Percentiles rank a stretch among this genome's conserved stretches.
Evolutionary conservation across 2,888 invertebrate species (phyloP).

Genomic region (Diarsia brunnea): DNA sequence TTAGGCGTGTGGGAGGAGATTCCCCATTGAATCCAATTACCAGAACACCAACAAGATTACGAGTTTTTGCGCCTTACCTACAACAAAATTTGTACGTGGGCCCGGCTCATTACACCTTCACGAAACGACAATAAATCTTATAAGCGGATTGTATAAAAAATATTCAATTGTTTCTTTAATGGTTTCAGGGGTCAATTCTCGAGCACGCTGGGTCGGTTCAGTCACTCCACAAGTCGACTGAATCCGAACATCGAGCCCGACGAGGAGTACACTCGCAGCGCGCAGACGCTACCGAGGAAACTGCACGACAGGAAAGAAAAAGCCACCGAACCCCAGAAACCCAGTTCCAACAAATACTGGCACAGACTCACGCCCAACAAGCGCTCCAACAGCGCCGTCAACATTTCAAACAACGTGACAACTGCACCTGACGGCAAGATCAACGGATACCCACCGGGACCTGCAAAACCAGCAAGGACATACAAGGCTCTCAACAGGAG

Average conservation of each 20-base stretch:
- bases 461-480: slow-evolving; percentile 95
- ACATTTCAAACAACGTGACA: slow-evolving; percentile 90
- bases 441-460: slow-evolving; percentile 90
- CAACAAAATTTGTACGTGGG: slow-evolving; percentile 85
- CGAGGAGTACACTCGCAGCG: slow-evolving; percentile 91
- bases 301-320: slow-evolving; percentile 89
- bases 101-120: slow-evolving; percentile 74
- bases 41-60: slow-evolving; percentile 79
- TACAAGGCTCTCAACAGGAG: slow-evolving; percentile 95
- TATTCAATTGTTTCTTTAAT: slow-evolving; percentile 73
- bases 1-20: slow-evolving; percentile 84
- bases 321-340: slow-evolving; percentile 79
- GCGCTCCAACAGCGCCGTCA: slow-evolving; percentile 92
- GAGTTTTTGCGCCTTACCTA: slow-evolving; percentile 81
- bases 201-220: slow-evolving; percentile 95
- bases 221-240: slow-evolving; percentile 95
- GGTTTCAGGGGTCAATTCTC: slow-evolving; percentile 92
- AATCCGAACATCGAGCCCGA: slow-evolving; percentile 89
- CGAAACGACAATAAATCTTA: slow-evolving; percentile 76
- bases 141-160: slow-evolving; percentile 67
- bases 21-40: slow-evolving; percentile 87
- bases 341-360: slow-evolving; percentile 87
- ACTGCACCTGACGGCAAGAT: slow-evolving; percentile 82
- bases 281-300: slow-evolving; percentile 95
- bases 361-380: slow-evolving; percentile 89